These are phyloP conservation scores for Acleris holmiana DNA, from an alignment of 2,888 invertebrate genomes.

Conservation along the genomic window DNA sequence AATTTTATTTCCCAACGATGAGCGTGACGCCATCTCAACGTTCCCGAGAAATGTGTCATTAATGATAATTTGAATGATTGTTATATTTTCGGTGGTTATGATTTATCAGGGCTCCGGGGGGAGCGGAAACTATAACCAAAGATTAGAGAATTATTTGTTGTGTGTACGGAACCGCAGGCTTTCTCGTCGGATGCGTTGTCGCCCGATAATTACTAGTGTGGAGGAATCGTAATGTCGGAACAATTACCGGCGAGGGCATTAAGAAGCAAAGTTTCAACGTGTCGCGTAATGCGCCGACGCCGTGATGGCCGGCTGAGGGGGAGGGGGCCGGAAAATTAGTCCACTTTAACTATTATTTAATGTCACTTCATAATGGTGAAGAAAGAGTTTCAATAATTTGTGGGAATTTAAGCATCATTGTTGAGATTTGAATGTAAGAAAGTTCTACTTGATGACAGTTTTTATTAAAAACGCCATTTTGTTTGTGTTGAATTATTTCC, in stretches of 20 bases:
- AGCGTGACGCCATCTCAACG: constrained; percentile 77
- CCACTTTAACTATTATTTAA: constrained; percentile 77
- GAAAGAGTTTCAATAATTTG: constrained; percentile 62
- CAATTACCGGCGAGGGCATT: constrained; percentile 61
- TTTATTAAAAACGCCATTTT: constrained; percentile 7
- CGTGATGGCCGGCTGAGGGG: constrained; percentile 61
- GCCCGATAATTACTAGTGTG: constrained; percentile 61
- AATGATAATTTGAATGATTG: constrained; percentile 78
- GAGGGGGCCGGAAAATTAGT: constrained; percentile 64
- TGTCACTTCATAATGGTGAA: constrained; percentile 68
- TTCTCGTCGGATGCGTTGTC: constrained; percentile 54
- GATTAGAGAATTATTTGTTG: constrained; percentile 21
- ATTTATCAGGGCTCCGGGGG: constrained; percentile 43
- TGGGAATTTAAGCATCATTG: constrained; percentile 66
- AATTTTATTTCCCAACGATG: constrained; percentile 74
- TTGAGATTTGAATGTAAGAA: constrained; percentile 69
- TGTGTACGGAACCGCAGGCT: constrained; percentile 51
- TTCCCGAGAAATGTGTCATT: constrained; percentile 79
- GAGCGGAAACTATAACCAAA: constrained; percentile 5
- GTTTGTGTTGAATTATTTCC: constrained; percentile 5
- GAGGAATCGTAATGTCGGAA: constrained; percentile 64
- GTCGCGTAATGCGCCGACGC: constrained; percentile 65
- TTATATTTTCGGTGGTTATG: constrained; percentile 60
- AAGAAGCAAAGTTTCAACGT: constrained; percentile 57
- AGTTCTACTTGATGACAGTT: constrained; percentile 36